phyloP scores from a whole-genome alignment of 2,888 invertebrate species.

The Trisateles emortualis region DNA sequence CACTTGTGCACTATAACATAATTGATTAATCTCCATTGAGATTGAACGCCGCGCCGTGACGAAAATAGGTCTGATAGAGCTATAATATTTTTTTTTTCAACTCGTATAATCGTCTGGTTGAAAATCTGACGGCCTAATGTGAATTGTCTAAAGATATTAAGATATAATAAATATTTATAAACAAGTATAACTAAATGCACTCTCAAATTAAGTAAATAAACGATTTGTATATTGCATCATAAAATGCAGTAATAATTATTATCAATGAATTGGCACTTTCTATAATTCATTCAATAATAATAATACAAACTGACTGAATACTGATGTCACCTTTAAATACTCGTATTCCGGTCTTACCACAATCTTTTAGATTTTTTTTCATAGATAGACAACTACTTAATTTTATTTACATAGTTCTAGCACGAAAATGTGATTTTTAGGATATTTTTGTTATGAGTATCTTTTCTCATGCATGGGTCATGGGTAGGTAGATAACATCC shows the following conservation, averaged over 20 bases:
- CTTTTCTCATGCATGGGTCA: neutral
- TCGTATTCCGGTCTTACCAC: constrained; percentile 32
- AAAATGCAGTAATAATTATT: neutral
- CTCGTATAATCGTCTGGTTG: too few species aligned
- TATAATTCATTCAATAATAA: constrained; percentile 16
- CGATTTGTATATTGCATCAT: too few species aligned
- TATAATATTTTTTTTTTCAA: too few species aligned
- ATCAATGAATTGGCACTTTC: constrained; percentile 29
- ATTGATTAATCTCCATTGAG: too few species aligned
- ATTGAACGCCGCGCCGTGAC: too few species aligned
- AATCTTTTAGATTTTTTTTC: constrained; percentile 31
- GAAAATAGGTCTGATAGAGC: too few species aligned
- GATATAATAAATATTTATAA: too few species aligned
- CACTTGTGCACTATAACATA: too few species aligned
- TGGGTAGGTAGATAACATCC: neutral
- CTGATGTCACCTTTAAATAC: constrained; percentile 46
- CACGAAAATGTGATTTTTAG: constrained; percentile 1
- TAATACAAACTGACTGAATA: constrained; percentile 16
- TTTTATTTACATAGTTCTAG: constrained; percentile 2
- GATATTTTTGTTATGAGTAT: neutral
- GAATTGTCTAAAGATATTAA: too few species aligned
- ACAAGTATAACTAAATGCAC: too few species aligned
- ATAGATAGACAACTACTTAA: constrained; percentile 10
- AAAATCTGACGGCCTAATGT: too few species aligned
- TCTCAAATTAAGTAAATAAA: too few species aligned